phyloP scores from a whole-genome alignment of 2,113 vertebrate species.

The Cygnus buccinator region DNA sequence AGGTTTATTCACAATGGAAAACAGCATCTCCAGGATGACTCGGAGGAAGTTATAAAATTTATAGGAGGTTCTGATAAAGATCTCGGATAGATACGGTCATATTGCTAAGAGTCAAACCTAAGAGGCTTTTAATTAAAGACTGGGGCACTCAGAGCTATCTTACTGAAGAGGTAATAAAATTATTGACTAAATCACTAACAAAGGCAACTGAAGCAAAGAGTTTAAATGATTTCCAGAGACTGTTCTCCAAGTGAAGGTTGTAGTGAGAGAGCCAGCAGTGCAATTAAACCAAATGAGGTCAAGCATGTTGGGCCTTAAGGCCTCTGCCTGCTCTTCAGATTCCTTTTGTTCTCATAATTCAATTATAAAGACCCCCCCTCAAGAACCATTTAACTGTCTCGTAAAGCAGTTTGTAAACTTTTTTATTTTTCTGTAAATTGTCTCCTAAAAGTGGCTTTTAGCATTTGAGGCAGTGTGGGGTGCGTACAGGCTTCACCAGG shows the following conservation, averaged over 20 bases:
- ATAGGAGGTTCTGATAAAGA: constrained; percentile 16
- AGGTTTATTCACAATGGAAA: neutral
- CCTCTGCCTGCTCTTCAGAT: constrained; percentile 62
- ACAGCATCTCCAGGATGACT: neutral
- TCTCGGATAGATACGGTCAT: constrained; percentile 17
- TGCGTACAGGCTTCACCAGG: fast-evolving
- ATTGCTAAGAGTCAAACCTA: constrained; percentile 21
- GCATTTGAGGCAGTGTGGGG: neutral
- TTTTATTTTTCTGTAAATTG: constrained; percentile 67
- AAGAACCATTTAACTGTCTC: constrained; percentile 56
- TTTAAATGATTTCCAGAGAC: constrained; percentile 68
- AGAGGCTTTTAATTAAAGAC: constrained; percentile 54
- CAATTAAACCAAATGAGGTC: constrained; percentile 71
- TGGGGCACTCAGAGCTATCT: constrained; percentile 14
- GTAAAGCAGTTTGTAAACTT: constrained; percentile 64
- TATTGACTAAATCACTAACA: constrained; percentile 57
- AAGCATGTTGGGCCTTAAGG: constrained; percentile 52
- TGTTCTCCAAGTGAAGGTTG: constrained; percentile 46
- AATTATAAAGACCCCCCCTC: constrained; percentile 49
- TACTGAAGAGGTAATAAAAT: constrained; percentile 59
- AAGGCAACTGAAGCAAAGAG: constrained; percentile 56
- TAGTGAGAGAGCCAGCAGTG: constrained; percentile 43
- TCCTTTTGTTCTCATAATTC: constrained; percentile 71
- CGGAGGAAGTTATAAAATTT: constrained; percentile 25
- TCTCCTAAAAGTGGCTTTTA: constrained; percentile 43